Base-by-base conservation (phyloP, 35 echinoderm and acorn worm genomes). In the Eucidaris tribuloides region DNA sequence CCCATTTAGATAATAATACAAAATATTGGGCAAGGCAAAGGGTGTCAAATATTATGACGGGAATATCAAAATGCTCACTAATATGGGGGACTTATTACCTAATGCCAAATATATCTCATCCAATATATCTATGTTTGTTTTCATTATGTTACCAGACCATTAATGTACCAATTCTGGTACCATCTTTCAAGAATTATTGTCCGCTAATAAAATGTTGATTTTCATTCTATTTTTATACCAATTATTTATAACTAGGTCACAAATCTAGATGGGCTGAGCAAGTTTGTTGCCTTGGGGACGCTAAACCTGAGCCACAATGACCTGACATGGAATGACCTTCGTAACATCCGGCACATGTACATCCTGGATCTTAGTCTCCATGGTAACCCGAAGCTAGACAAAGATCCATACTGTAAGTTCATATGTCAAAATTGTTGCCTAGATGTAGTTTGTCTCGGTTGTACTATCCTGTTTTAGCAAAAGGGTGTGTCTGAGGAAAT, bases 311-410 rank as follows among this genome's bases (percentile, higher is more conserved):
- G 84, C 64, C 87, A 81, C 30, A 97, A 97, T 49, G 62, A 87
- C 59, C 37, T 97, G n/a, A 24, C 46, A 7, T 97, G 94, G 94
- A 30, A 42, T 54, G 94, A 97, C 38, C 78, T 97, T 29, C 85
- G 68, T 62, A 90, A 97, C 68, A 92, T 97, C 20, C 65, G 87
- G 40, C 89, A 97, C 46, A 92, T 97, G 86, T 90, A 97, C 56
- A 89, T 97, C 46, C 45, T 97, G 40, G 81, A 92, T 38, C 81
- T 97, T 22, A 85, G 78, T 92, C 89, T 97, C 38, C 94, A 97
- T 97, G 94, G 94, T 29, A 97, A 92, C 78, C 9, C 37, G 15
- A 89, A 82, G 28, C 45, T 97, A 58, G 89, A 92, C 52, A 89
- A 56, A 82, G 89, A 97, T 79, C 76, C 89, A 17, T 89, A 97